Evolutionary conservation across 1,140 invertebrate species (phyloP).

Genomic region (Euura saliciscinereae): DNA sequence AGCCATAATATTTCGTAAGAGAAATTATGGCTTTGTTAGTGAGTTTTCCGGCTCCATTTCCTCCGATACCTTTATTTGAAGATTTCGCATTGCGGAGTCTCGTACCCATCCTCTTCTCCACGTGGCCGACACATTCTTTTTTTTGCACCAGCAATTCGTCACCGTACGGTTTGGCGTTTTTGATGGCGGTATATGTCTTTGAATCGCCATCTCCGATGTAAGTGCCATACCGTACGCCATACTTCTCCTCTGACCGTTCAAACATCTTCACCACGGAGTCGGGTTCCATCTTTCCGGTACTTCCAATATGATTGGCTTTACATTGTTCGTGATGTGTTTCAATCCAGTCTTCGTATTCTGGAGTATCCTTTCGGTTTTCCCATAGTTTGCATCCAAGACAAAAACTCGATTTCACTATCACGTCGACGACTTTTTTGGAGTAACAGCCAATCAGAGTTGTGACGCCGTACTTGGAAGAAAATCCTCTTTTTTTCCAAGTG

Average conservation of each 20-base stretch:
- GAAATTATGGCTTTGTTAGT: neutral
- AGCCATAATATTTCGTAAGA: constrained; percentile 1
- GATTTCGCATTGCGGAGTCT: neutral
- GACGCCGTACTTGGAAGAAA: constrained; percentile 28
- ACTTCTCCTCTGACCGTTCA: neutral
- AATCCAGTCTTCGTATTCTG: neutral
- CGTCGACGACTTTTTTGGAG: constrained; percentile 27
- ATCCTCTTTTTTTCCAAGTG: constrained; percentile 29
- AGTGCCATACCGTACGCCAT: neutral
- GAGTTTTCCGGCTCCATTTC: constrained; percentile 2
- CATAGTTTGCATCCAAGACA: constrained; percentile 20
- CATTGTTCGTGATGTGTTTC: neutral
- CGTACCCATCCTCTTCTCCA: neutral
- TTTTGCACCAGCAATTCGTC: neutral
- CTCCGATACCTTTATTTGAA: neutral
- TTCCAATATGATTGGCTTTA: neutral
- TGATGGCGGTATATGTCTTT: constrained; percentile 6
- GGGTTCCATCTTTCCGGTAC: neutral
- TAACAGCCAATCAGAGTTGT: constrained; percentile 24
- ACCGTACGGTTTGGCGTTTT: neutral
- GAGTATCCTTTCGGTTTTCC: neutral
- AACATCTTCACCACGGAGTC: neutral
- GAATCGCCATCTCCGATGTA: neutral
- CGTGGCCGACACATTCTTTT: constrained; percentile 2
- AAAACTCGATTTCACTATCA: constrained; percentile 20